phyloP scores from a whole-genome alignment of 2,888 invertebrate genomes.

The Troides helena region DNA sequence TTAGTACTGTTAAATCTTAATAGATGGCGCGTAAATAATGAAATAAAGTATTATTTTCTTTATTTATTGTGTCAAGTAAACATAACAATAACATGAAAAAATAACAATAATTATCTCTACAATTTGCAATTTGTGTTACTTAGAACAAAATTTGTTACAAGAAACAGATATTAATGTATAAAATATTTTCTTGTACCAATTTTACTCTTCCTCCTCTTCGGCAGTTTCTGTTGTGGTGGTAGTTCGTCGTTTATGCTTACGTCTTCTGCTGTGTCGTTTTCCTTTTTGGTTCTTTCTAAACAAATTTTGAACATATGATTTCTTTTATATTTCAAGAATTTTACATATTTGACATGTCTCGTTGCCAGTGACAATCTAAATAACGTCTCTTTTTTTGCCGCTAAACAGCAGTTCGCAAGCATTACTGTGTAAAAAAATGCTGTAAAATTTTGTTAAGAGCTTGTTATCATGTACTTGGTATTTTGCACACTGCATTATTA shows the following conservation, averaged over 20 bases:
- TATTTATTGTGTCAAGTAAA: neutral
- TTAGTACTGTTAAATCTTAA: neutral
- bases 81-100: constrained; percentile 2
- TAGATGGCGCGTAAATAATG: constrained; percentile 13
- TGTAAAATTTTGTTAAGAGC: too few relatives aligned
- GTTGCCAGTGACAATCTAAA: too few relatives aligned
- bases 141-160: neutral
- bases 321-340: too few relatives aligned
- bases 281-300: constrained; percentile 48
- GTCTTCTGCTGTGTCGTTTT: constrained; percentile 51
- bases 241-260: constrained; percentile 45
- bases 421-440: too few relatives aligned
- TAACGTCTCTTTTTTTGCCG: too few relatives aligned
- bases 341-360: too few relatives aligned
- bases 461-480: too few relatives aligned
- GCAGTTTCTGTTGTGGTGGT: constrained; percentile 47
- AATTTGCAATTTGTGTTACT: neutral
- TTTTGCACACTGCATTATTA: too few relatives aligned
- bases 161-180: constrained; percentile 9
- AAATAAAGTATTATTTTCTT: neutral
- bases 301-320: neutral
- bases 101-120: constrained; percentile 8
- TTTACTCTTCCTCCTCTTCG: constrained; percentile 45
- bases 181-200: constrained; percentile 15
- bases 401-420: too few relatives aligned